A percentile compares a stretch with the other conserved stretches of the same genome.
Conservation (phyloP, 2,888 invertebrate genomes). For the Hesperia comma region DNA sequence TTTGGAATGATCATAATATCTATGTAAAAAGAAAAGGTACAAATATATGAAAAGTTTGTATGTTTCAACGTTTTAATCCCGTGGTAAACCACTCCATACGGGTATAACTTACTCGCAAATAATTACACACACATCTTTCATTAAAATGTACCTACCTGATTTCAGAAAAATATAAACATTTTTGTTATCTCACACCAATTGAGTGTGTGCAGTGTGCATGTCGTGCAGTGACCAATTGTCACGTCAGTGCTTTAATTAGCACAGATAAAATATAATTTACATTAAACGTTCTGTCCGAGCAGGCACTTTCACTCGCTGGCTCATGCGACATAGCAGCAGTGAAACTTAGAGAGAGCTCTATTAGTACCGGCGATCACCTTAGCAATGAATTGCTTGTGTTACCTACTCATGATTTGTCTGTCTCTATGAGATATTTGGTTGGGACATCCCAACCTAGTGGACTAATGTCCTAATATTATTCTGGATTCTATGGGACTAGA, state of each 20-base stretch:
- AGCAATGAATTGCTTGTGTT: slow-evolving; percentile 8
- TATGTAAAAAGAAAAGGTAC: too few species aligned
- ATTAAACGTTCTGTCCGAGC: slow-evolving; percentile 53
- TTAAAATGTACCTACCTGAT: not conserved
- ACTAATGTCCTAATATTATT: too few species aligned
- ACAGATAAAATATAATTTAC: slow-evolving; percentile 39
- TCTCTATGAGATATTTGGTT: too few species aligned
- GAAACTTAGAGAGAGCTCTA: slow-evolving; percentile 42
- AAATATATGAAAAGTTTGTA: too few species aligned
- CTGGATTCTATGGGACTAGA: too few species aligned
- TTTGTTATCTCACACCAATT: not conserved
- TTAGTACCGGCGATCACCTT: slow-evolving; percentile 22
- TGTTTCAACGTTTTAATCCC: too few species aligned
- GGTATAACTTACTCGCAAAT: too few species aligned
- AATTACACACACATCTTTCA: too few species aligned
- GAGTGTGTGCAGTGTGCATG: slow-evolving; percentile 5
- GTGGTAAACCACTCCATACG: too few species aligned
- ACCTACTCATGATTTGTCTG: not conserved
- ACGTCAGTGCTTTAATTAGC: slow-evolving; percentile 35
- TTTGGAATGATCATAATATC: too few species aligned
- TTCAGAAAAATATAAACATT: not conserved
- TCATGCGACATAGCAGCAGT: slow-evolving; percentile 40
- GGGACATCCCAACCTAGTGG: too few species aligned
- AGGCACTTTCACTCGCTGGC: slow-evolving; percentile 52
- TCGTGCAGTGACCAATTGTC: slow-evolving; percentile 5